phyloP scores from a whole-genome alignment of 92 coral and sea anemone species.

The Hydrozoanthus gracilis region DNA sequence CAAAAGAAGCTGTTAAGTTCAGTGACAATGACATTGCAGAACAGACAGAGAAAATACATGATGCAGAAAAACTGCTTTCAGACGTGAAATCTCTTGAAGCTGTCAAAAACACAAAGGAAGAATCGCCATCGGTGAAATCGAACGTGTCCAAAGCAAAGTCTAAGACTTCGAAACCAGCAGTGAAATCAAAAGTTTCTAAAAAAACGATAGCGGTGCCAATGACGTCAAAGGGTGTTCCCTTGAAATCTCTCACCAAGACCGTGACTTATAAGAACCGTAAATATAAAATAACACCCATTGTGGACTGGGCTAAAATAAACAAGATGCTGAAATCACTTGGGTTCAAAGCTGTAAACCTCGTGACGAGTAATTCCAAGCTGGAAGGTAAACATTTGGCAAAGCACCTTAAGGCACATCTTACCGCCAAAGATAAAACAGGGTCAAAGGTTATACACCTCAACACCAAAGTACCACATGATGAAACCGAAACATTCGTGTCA shows the following conservation, averaged over 20 bases:
- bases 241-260: constrained; percentile 83
- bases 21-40: constrained; percentile 78
- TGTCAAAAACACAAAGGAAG: constrained; percentile 49
- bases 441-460: constrained; percentile 11
- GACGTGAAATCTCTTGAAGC: constrained; percentile 77
- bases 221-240: constrained; percentile 71
- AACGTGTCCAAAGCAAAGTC: constrained; percentile 43
- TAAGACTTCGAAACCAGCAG: constrained; percentile 42
- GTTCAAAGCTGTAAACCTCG: constrained; percentile 88
- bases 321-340: constrained; percentile 87
- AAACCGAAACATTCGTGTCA: constrained; percentile 80
- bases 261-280: constrained; percentile 86
- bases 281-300: constrained; percentile 88
- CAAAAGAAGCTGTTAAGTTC: constrained; percentile 81
- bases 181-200: constrained; percentile 56
- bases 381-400: constrained; percentile 70
- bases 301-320: constrained; percentile 87
- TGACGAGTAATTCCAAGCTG: constrained; percentile 73
- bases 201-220: constrained; percentile 42
- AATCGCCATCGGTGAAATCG: constrained; percentile 26
- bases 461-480: constrained; percentile 58
- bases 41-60: constrained; percentile 83
- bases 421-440: constrained; percentile 51
- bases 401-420: constrained; percentile 79
- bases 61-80: constrained; percentile 83